phyloP scores from a whole-genome alignment of 2,113 vertebrate genomes.

The Scopus umbretta region DNA sequence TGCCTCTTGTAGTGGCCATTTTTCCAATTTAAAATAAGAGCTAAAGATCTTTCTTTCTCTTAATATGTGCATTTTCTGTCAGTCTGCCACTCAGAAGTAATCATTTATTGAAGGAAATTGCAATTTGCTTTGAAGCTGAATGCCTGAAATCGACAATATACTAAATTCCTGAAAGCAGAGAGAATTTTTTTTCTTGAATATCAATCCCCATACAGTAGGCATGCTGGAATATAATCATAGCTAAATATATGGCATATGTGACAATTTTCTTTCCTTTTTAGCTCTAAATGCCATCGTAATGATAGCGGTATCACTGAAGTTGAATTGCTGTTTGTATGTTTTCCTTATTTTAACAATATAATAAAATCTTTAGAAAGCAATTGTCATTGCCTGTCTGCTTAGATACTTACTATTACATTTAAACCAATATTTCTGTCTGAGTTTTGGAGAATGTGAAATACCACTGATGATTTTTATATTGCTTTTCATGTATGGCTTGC shows the following conservation, averaged over 20 bases:
- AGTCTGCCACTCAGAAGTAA: not conserved
- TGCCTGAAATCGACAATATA: not conserved
- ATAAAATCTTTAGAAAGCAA: conserved; percentile 12
- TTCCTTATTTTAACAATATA: conserved; percentile 10
- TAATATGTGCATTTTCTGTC: not conserved
- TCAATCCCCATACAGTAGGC: not conserved
- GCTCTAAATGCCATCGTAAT: not conserved
- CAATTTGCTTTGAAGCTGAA: not conserved
- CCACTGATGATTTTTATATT: not conserved
- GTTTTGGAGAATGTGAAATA: not conserved
- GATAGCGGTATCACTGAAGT: not conserved
- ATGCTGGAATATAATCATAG: not conserved
- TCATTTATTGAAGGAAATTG: not conserved
- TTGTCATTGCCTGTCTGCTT: not conserved
- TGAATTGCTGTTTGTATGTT: not conserved
- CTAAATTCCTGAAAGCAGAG: not conserved
- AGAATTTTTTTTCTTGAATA: not conserved
- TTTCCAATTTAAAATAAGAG: not conserved
- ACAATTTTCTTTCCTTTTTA: conserved; percentile 23
- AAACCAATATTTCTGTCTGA: not conserved
- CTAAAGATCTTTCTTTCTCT: not conserved
- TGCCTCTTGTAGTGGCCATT: not conserved
- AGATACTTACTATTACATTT: not conserved
- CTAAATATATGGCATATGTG: not conserved
- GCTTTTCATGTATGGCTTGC: not conserved